These are phyloP conservation scores for Galagoides demidoff DNA, from an alignment of 2,797 vertebrate genomes.

Conservation along the genomic window DNA sequence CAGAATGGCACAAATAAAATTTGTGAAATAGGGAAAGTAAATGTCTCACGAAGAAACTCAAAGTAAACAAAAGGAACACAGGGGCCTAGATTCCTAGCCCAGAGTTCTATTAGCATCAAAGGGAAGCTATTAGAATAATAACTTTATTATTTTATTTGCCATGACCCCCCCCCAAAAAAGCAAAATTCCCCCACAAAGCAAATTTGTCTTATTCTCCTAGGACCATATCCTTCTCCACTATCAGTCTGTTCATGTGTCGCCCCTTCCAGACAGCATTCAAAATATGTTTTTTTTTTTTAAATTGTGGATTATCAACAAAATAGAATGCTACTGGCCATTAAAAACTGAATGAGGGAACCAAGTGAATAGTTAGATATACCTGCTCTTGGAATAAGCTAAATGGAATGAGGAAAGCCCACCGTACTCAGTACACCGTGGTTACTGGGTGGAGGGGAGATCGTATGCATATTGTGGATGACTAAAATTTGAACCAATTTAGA, in stretches of 20 bases:
- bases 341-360: background rate
- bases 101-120: background rate
- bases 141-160: background rate
- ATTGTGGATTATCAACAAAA: background rate
- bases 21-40: background rate
- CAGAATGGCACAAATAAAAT: background rate
- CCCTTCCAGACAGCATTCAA: background rate
- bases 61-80: background rate
- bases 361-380: background rate
- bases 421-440: background rate
- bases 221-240: background rate
- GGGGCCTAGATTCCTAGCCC: background rate
- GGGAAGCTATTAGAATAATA: background rate
- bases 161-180: fast-evolving
- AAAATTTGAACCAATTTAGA: background rate
- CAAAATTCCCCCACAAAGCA: background rate
- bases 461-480: background rate
- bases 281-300: background rate
- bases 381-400: no score
- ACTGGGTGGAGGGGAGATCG: fast-evolving
- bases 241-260: background rate
- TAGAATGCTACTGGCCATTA: background rate
- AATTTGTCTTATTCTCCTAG: background rate
- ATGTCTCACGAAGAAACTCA: background rate
- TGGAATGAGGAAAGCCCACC: background rate